Percentiles rank a stretch among this genome's conserved stretches.
These are phyloP conservation scores for Spisula solida DNA, from an alignment of 2,888 invertebrate genomes.

Conservation along the genomic window DNA sequence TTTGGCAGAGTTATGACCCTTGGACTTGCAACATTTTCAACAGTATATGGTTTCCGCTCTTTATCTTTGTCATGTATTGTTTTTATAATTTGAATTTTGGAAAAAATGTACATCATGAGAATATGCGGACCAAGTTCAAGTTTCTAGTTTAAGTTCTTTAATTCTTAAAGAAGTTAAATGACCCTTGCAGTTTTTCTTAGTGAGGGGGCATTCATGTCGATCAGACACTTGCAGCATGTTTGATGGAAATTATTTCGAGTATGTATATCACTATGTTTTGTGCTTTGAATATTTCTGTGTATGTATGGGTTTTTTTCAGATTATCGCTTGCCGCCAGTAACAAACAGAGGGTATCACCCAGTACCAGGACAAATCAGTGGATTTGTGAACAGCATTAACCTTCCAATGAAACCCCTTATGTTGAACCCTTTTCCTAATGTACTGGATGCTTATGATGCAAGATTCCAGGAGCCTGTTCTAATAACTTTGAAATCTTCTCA, in stretches of 20 bases:
- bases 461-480: slow-evolving; percentile 83
- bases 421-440: slow-evolving; percentile 86
- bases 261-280: no score
- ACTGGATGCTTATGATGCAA: slow-evolving; percentile 79
- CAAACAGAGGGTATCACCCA: slow-evolving; percentile 78
- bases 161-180: no score
- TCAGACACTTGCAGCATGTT: no score
- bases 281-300: not conserved
- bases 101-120: not conserved
- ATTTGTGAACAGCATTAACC: slow-evolving; percentile 85
- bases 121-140: no score
- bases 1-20: not conserved
- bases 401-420: slow-evolving; percentile 86
- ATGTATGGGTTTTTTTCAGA: slow-evolving; percentile 72
- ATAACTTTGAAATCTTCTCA: slow-evolving; percentile 86
- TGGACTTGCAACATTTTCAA: not conserved
- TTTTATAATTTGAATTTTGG: not conserved
- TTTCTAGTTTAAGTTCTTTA: no score
- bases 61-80: no score
- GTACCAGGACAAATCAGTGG: slow-evolving; percentile 81
- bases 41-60: no score
- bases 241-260: no score
- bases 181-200: no score
- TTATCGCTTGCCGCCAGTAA: slow-evolving; percentile 79
- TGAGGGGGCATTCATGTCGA: no score